A percentile compares a stretch with the other conserved stretches of the same genome.
Conservation (phyloP, 1,140 invertebrate genomes). For the Araneus ventricosus region DNA sequence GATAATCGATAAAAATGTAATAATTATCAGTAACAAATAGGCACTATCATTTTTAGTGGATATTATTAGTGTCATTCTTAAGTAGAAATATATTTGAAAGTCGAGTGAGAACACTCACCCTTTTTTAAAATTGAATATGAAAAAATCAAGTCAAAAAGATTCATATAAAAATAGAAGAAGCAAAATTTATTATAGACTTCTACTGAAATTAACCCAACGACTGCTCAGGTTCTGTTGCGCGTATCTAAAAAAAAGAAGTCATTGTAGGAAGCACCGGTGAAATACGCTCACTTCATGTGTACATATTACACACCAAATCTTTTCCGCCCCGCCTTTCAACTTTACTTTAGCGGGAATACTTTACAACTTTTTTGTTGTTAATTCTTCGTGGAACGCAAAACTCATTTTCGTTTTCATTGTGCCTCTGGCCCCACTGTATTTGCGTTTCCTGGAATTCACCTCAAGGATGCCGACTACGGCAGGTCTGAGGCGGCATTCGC, state of each 20-base stretch:
- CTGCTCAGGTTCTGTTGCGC: neutral
- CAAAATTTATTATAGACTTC: no score
- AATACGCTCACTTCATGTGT: neutral
- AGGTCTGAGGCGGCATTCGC: constrained; percentile 12
- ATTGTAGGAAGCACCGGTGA: neutral
- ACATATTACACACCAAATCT: constrained; percentile 48
- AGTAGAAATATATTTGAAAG: no score
- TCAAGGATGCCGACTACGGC: constrained; percentile 21
- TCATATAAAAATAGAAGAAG: no score
- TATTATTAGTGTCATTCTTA: no score
- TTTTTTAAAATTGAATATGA: no score
- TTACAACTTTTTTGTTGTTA: constrained; percentile 34
- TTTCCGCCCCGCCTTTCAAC: constrained; percentile 22
- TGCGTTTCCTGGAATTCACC: constrained; percentile 41
- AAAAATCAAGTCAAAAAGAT: no score
- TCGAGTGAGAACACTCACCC: no score
- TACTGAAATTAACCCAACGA: neutral
- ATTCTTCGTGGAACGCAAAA: constrained; percentile 31
- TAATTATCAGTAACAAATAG: no score
- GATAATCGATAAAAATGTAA: no score
- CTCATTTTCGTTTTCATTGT: constrained; percentile 40
- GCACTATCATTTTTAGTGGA: no score
- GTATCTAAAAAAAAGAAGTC: neutral
- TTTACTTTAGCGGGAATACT: constrained; percentile 23
- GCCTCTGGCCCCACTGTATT: constrained; percentile 5